Percentiles rank a stretch among this genome's conserved stretches.
phyloP scores from a whole-genome alignment of 37 sponge, comb jelly and placozoan genomes.

The Amphimedon queenslandica region DNA sequence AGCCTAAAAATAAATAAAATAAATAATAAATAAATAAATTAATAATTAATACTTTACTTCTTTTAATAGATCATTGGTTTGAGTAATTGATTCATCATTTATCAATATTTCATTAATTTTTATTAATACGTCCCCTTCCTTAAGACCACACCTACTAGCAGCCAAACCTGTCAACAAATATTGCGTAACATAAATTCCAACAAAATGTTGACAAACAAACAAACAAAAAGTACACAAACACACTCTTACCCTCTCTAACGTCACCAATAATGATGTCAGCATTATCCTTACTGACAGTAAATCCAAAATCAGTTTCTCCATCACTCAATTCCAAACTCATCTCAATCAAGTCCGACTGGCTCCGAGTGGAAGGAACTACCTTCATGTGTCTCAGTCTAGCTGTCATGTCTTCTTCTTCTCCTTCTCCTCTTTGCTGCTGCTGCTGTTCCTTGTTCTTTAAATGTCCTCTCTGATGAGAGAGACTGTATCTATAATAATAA shows the following conservation, averaged over 20 bases:
- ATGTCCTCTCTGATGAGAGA: no score
- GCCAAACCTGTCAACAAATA: constrained; percentile 13
- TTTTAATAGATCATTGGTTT: constrained; percentile 1
- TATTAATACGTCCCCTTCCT: constrained; percentile 10
- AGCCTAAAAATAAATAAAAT: not conserved
- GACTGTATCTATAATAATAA: no score
- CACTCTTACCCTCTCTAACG: constrained; percentile 24
- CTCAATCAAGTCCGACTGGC: no score
- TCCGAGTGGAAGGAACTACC: no score
- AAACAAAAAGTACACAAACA: no score
- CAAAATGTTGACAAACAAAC: no score
- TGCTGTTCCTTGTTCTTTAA: no score
- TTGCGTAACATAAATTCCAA: no score
- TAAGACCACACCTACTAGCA: constrained; percentile 11
- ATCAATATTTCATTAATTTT: not conserved
- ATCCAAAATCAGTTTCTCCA: constrained; percentile 24
- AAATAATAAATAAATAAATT: not conserved
- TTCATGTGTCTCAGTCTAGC: no score
- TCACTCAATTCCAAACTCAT: no score
- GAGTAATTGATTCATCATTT: not conserved
- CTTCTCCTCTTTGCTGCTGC: no score
- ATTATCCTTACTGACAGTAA: not conserved
- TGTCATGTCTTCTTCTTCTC: no score
- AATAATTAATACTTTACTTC: not conserved
- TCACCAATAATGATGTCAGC: not conserved